phyloP scores from a whole-genome alignment of 2,113 vertebrate species.

The Nematolebias whitei region DNA sequence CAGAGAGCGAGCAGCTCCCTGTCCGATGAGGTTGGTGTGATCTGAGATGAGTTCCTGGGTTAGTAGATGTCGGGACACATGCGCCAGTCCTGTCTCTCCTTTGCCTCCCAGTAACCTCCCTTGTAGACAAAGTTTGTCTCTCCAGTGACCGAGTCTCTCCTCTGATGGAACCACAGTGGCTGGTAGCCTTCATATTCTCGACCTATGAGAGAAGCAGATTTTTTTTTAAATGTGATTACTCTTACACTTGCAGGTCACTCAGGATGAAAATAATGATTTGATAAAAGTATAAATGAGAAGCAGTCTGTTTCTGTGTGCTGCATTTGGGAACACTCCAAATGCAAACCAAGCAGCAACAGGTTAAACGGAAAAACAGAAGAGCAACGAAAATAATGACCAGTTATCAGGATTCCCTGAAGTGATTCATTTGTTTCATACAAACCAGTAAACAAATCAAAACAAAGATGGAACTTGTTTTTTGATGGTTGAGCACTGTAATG shows the following conservation, averaged over 20 bases:
- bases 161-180: slow-evolving; percentile 95
- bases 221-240: neutral
- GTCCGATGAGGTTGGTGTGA: slow-evolving; percentile 46
- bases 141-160: slow-evolving; percentile 85
- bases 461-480: slow-evolving; percentile 8
- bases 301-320: slow-evolving; percentile 27
- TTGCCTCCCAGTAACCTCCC: slow-evolving; percentile 97
- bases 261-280: slow-evolving; percentile 14
- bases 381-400: neutral
- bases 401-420: slow-evolving; percentile 2
- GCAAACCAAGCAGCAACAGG: slow-evolving; percentile 3
- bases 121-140: slow-evolving; percentile 91
- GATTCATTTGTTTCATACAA: neutral
- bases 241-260: slow-evolving; percentile 38
- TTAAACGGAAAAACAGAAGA: slow-evolving; percentile 14
- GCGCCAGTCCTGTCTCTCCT: slow-evolving; percentile 92
- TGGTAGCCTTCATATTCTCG: slow-evolving; percentile 86
- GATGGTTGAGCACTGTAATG: neutral
- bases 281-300: slow-evolving; percentile 31
- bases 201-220: slow-evolving; percentile 74
- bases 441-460: neutral
- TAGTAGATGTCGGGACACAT: slow-evolving; percentile 94
- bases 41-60: slow-evolving; percentile 48
- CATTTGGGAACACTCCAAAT: slow-evolving; percentile 42
- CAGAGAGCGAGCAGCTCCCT: slow-evolving; percentile 37